Conservation (phyloP, 2,113 vertebrate species). For the Campylomormyrus tamandua region DNA sequence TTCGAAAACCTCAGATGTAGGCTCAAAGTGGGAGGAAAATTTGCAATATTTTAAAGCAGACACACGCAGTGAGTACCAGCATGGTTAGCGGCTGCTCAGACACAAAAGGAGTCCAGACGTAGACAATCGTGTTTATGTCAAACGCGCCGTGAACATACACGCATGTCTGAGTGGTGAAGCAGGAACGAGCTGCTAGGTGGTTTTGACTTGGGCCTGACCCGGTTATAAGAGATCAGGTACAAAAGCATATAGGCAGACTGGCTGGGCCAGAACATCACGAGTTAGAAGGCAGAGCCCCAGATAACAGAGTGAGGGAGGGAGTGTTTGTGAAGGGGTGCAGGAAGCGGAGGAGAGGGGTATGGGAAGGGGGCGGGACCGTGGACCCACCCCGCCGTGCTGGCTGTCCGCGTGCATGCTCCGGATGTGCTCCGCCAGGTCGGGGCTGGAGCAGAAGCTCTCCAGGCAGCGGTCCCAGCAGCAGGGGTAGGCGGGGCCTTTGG, state of each 20-base stretch:
- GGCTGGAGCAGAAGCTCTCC: slow-evolving; percentile 85
- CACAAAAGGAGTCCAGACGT: neutral
- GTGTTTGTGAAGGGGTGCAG: neutral
- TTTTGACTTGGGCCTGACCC: too few relatives aligned
- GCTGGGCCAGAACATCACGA: too few relatives aligned
- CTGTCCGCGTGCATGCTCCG: slow-evolving; percentile 87
- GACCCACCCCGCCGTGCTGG: slow-evolving; percentile 88
- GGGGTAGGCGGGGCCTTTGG: slow-evolving; percentile 78
- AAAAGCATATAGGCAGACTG: too few relatives aligned
- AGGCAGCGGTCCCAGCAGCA: slow-evolving; percentile 96
- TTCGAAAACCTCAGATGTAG: too few relatives aligned
- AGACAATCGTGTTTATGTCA: neutral
- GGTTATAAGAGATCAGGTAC: too few relatives aligned
- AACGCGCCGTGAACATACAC: too few relatives aligned
- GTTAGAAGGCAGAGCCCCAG: neutral
- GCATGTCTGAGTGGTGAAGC: too few relatives aligned
- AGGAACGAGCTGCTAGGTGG: too few relatives aligned
- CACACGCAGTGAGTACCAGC: too few relatives aligned
- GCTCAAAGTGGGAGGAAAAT: neutral
- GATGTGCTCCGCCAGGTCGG: slow-evolving; percentile 92
- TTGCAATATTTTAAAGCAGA: neutral
- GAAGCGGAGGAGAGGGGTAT: neutral
- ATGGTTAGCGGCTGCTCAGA: neutral
- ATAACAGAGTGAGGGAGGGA: neutral
- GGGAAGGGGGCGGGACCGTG: slow-evolving; percentile 4